phyloP scores from a whole-genome alignment of 2,113 vertebrate species.

The Tichodroma muraria region DNA sequence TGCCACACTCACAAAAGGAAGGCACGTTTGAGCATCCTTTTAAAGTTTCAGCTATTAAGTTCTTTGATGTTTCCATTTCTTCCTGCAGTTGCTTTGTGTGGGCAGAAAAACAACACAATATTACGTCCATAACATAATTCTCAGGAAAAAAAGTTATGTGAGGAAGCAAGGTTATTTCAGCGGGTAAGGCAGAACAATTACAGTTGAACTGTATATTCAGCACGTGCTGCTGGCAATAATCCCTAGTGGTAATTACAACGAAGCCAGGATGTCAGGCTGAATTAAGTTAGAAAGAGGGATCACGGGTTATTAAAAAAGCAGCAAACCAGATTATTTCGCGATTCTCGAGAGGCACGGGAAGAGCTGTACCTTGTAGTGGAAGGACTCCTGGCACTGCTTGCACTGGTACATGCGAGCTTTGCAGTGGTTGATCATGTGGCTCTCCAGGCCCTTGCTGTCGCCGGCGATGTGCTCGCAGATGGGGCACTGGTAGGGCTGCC shows the following conservation, averaged over 20 bases:
- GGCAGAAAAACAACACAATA: neutral
- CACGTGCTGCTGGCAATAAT: neutral
- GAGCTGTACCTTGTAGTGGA: conserved; percentile 89
- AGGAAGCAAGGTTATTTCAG: neutral
- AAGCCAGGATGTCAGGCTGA: neutral
- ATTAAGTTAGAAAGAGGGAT: neutral
- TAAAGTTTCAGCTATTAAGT: neutral
- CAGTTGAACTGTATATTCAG: neutral
- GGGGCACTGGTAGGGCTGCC: conserved; percentile 94
- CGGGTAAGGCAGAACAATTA: neutral
- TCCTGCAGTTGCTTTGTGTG: neutral
- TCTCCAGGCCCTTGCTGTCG: conserved; percentile 88
- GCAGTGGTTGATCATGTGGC: conserved; percentile 96
- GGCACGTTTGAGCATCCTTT: neutral
- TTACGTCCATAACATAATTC: neutral
- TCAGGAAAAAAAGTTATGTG: neutral
- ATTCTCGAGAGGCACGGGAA: neutral
- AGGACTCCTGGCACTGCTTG: conserved; percentile 84
- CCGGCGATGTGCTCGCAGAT: conserved; percentile 92
- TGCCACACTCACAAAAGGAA: neutral
- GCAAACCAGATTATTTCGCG: neutral
- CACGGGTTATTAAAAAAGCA: neutral
- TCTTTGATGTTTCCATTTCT: neutral
- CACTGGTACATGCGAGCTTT: conserved; percentile 89
- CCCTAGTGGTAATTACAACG: neutral